Base-by-base conservation (phyloP, 92 coral and sea anemone genomes). In the Hydrozoanthus gracilis region DNA sequence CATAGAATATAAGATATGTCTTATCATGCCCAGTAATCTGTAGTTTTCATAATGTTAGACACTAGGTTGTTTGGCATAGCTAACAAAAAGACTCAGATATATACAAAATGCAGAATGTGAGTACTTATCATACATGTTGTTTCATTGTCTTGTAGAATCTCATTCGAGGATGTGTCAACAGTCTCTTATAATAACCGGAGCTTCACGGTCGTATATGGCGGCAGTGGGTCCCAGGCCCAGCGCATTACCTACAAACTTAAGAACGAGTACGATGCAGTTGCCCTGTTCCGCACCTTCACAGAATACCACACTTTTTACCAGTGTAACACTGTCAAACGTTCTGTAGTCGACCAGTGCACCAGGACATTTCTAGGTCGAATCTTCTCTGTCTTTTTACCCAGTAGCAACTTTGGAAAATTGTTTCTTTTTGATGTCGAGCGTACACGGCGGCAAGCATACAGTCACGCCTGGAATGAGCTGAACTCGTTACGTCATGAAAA, bases 301-400 rank as follows among this genome's bases (percentile, higher is more conserved):
- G 99, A 97, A 78, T 95, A 89, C 92, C 99, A 97, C 93, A 97
- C 99, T 8, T 97, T 97, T 86, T 97, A 93, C 84, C 98, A 97
- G 87, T 97, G 99, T 54, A 97, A 92, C 88, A 91, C 95, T 5
- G 98, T 97, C 51, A 97, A 97, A 80, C 95, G 96, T 39, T 97
- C 99, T 51, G 99, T 97, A 13, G 92, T 97, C 58, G 99, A 97
- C 73, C 99, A 97, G 87, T 93, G 94, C 83, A 97, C 99, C 35
- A 88, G 98, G 80, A 97, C 99, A 50, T 83, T 94, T 12, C 82
- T 95, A 7, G 99, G 99, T 6, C 94, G 96, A 50, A 77, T 95
- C 44, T 89, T 95, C 6, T 93, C 97, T 17, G 89, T 95, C 51
- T 77, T 97, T 78, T 79, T 92, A 5, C 98, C 99, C 7, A 89